These are phyloP conservation scores for Deilephila elpenor DNA, from an alignment of 2,888 invertebrate genomes.

Conservation along the genomic window DNA sequence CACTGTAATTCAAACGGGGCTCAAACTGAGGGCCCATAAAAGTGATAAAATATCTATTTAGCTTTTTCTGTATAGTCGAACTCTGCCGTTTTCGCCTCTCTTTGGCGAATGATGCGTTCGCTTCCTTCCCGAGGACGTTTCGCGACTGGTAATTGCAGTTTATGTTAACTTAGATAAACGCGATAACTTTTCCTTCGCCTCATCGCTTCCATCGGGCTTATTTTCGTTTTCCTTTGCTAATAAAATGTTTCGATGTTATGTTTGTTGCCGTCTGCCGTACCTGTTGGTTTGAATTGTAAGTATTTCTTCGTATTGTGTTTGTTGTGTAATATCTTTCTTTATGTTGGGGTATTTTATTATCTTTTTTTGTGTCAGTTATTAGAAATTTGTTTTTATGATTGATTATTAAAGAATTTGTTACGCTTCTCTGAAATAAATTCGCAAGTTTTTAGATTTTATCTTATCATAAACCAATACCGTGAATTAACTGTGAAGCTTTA, in stretches of 20 bases:
- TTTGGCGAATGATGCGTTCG: slow-evolving; percentile 59
- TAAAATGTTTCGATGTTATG: slow-evolving; percentile 40
- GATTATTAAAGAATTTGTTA: too few species aligned
- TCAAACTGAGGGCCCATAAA: slow-evolving; percentile 78
- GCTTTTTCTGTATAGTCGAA: slow-evolving; percentile 59
- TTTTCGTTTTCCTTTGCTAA: slow-evolving; percentile 45
- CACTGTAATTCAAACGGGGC: slow-evolving; percentile 70
- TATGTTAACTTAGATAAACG: slow-evolving; percentile 74
- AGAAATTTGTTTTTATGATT: too few species aligned
- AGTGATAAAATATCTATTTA: slow-evolving; percentile 83
- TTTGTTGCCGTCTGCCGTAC: background rate
- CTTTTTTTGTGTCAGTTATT: too few species aligned
- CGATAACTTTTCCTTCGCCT: slow-evolving; percentile 58
- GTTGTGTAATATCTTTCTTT: too few species aligned
- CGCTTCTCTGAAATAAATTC: too few species aligned
- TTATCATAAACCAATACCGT: too few species aligned
- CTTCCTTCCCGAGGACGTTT: slow-evolving; percentile 73
- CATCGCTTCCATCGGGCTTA: slow-evolving; percentile 47
- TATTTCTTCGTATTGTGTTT: background rate
- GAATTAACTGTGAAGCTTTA: too few species aligned
- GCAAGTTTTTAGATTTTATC: too few species aligned
- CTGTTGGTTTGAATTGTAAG: background rate
- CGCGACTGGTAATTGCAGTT: slow-evolving; percentile 77
- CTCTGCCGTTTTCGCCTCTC: slow-evolving; percentile 58
- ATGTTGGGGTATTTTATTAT: too few species aligned